phyloP scores from a whole-genome alignment of 2,797 vertebrate genomes.

The Chrysocyon brachyurus region DNA sequence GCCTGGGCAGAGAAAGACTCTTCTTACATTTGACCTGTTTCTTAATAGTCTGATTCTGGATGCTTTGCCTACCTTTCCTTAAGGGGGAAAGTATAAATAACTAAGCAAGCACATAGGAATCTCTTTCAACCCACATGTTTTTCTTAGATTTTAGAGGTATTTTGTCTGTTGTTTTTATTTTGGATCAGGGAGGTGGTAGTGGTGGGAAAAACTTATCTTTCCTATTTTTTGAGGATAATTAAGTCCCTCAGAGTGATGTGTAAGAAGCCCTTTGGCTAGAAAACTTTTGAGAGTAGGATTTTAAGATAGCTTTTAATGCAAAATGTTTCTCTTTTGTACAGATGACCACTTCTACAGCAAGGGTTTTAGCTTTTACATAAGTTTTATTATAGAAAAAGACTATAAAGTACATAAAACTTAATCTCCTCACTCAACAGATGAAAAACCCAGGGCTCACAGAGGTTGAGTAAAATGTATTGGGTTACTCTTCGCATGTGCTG shows the following conservation, averaged over 20 bases:
- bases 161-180: constrained; percentile 48
- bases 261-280: not conserved
- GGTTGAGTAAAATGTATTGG: not conserved
- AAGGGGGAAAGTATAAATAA: not conserved
- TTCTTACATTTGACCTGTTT: not conserved
- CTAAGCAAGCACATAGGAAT: not conserved
- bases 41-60: constrained; percentile 33
- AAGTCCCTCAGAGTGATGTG: not conserved
- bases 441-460: not conserved
- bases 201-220: not conserved
- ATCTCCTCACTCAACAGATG: not conserved
- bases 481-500: not conserved
- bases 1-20: not conserved
- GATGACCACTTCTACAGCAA: not conserved
- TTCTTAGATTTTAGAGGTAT: not conserved
- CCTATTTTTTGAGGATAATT: constrained; percentile 21
- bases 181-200: not conserved
- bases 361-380: not conserved
- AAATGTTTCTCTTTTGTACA: not conserved
- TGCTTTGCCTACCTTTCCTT: constrained; percentile 13
- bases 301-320: constrained; percentile 5
- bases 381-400: not conserved
- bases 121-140: not conserved
- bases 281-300: not conserved
- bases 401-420: not conserved